Evolutionary conservation across 2,888 invertebrate species (phyloP), one percentile per base, ranked within the genome.

Genomic region (Lepidochitona cinerea): DNA sequence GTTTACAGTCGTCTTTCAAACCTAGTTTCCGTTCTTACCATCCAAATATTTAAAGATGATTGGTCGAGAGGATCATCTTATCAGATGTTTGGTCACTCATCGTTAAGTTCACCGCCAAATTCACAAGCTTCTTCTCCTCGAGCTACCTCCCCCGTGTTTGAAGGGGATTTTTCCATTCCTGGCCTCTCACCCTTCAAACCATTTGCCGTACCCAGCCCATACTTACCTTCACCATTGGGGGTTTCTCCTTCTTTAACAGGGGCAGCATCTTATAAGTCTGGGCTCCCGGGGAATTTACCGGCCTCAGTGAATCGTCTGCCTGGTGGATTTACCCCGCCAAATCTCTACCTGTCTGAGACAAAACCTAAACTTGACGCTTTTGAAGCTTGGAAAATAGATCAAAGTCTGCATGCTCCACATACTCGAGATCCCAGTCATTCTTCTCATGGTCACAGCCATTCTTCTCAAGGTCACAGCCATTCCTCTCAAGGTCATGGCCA

Each of bases 1-100:
- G 92, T 94, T 23, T 92, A 92, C 80, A 92, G 92, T 81, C 92
- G 93, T 69, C 90, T 94, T 3, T 92, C 92, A 32, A 91, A 91
- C 73, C 88, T 93, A 35, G 92, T 93, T 23, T 91, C 92, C 18
- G 91, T 91, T 32, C 90, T 94, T 32, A 93, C 92, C 1, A 92
- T 94, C 54, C 93, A 93, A 85, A 92, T 93, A 68, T 91, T 91
- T 80, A 92, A 92, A 82, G 92, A 92, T 77, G 91, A 91, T 77
- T 91, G 91, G 91, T 87, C 89, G 0, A 81, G 91, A 59, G 82
- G 86, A 0, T 83, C 88, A 3, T 78, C 85, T 12, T 85, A 82
- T 66, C 66, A 66, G 66, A 66, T 66, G 66, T 66, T 66, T 66
- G 66, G 36, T 14, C 66, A 35, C 9, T 37, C 37, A 35, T 32